Base-by-base conservation (phyloP, 2,113 vertebrate species). In the Regulus satrapa region DNA sequence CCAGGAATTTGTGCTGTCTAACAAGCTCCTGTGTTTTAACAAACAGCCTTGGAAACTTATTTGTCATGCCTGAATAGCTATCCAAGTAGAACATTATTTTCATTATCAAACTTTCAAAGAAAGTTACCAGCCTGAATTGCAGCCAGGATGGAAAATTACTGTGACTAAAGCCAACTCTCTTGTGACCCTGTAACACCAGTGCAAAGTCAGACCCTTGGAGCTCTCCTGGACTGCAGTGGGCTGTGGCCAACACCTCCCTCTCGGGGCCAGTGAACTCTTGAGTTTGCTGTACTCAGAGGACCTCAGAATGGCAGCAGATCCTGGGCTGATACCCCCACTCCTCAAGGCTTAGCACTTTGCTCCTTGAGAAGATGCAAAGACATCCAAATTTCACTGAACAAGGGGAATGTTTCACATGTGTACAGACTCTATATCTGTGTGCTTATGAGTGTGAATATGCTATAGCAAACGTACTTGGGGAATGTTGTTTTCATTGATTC, bases 301-400 rank as follows among this genome's bases (percentile, higher is more conserved):
- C 21, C 1, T 0, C 40, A 1, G 1, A 82, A 31, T 20, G 6
- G 20, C 7, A 45, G 8, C 5, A 31, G 48, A 46, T 31, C 46
- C 38, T 54, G n/a, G 24, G 29, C 11, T 75, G 29, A 61, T 40
- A 18, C 3, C 4, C 14, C 17, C 21, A 31, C 12, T 34, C 46
- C 54, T 54, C 6, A 4, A 40, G 29, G 13, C 31, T 74, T 20
- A 34, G 14, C 4, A 19, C 19, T 67, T 74, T 45, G 9, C 16
- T 36, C 11, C 5, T 51, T 46, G n/a, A 51, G 38, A 59, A n/a
- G 20, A 52, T 25, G 14, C 45, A 75, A 41, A 61, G 9, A 17
- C 11, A 74, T 40, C 40, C 25, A 54, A 46, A 54, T 51, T 52
- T 31, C 59, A 45, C 16, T n/a, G 59, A 67, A 52, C 1, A 1